A percentile compares a stretch with the other conserved stretches of the same genome.
These are phyloP conservation scores for Melanostigma gelatinosum DNA, from an alignment of 2,113 vertebrate species.

Conservation along the genomic window DNA sequence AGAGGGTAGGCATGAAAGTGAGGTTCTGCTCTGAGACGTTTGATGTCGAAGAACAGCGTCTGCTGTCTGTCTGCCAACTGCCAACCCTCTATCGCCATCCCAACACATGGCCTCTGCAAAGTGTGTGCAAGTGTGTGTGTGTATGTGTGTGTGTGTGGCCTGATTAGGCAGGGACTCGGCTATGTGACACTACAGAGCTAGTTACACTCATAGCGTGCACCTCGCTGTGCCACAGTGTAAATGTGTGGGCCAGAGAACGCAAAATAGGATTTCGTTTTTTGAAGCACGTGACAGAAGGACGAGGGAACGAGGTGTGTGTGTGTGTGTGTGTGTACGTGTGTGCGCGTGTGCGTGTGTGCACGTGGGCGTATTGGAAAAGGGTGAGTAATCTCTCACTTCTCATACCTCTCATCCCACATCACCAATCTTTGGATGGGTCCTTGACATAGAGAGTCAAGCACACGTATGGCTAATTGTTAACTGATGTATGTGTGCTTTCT, in stretches of 20 bases:
- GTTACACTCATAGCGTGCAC: constrained; percentile 66
- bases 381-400: constrained; percentile 75
- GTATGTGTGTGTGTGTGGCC: constrained; percentile 54
- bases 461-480: constrained; percentile 78
- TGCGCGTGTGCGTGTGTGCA: constrained; percentile 13
- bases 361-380: constrained; percentile 59
- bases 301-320: constrained; percentile 37
- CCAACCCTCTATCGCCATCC: constrained; percentile 80
- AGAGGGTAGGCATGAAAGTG: constrained; percentile 75
- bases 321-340: constrained; percentile 5
- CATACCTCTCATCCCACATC: constrained; percentile 73
- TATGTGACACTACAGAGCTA: constrained; percentile 72
- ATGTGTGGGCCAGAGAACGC: constrained; percentile 61
- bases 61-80: constrained; percentile 81
- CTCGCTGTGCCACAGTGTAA: constrained; percentile 58
- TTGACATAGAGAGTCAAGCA: constrained; percentile 81
- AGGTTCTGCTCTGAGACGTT: constrained; percentile 79
- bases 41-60: constrained; percentile 81
- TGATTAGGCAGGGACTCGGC: constrained; percentile 72
- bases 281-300: constrained; percentile 58
- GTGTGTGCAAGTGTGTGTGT: constrained; percentile 57
- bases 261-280: constrained; percentile 70
- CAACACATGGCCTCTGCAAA: constrained; percentile 80
- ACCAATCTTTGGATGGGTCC: constrained; percentile 73
- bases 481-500: constrained; percentile 42